Evolutionary conservation across 2,113 vertebrate genomes (phyloP).

Genomic region (Panurus biarmicus): DNA sequence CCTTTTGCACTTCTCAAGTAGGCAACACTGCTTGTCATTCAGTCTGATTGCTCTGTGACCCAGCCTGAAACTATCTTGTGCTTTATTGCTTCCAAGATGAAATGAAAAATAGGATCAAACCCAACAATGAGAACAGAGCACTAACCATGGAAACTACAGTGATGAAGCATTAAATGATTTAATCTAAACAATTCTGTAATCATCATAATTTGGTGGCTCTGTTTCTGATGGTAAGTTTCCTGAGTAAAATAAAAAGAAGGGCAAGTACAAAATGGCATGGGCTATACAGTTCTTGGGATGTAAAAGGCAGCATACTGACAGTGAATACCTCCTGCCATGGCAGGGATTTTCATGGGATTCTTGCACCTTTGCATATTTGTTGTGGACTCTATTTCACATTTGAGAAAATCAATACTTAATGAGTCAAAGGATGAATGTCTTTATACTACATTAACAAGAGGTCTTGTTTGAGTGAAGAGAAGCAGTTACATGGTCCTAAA

Average conservation of each 20-base stretch:
- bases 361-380: not conserved
- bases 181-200: not conserved
- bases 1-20: slow-evolving; percentile 26
- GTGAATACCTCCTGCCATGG: not conserved
- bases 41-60: slow-evolving; percentile 15
- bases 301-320: not conserved
- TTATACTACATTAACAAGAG: not conserved
- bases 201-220: not conserved
- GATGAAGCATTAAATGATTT: not conserved
- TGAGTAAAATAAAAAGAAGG: not conserved
- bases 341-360: not conserved
- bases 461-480: not conserved
- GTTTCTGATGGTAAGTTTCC: not conserved
- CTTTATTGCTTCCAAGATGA: not conserved
- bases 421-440: not conserved
- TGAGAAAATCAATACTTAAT: not conserved
- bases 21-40: not conserved
- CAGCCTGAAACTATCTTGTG: not conserved
- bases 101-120: not conserved
- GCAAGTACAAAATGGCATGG: not conserved
- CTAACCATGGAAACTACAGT: not conserved
- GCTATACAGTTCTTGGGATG: not conserved
- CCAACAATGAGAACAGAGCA: not conserved
- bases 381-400: not conserved
- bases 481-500: not conserved